phyloP scores from a whole-genome alignment of 2,797 vertebrate species.

The Lindbergichthys nudifrons region DNA sequence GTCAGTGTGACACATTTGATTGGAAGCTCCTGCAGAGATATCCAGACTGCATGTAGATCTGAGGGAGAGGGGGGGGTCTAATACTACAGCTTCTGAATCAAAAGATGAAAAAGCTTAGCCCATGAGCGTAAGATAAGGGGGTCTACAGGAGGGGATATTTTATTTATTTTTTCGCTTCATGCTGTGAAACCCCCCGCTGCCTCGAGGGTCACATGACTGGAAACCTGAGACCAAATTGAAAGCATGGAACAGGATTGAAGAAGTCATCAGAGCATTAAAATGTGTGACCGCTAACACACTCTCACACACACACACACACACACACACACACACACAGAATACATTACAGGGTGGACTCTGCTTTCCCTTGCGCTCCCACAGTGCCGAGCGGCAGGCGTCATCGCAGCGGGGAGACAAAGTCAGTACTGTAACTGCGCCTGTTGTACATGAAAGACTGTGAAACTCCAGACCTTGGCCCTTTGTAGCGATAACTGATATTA shows the following conservation, averaged over 20 bases:
- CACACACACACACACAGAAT: conserved; percentile 22
- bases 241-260: conserved; percentile 49
- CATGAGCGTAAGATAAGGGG: conserved; percentile 37
- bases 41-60: conserved; percentile 22
- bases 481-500: conserved; percentile 76
- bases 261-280: conserved; percentile 49
- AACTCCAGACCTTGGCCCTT: conserved; percentile 81
- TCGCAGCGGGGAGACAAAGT: conserved; percentile 61
- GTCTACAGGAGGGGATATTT: conserved; percentile 30
- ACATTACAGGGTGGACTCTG: conserved; percentile 61
- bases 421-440: conserved; percentile 54
- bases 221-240: conserved; percentile 45
- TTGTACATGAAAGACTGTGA: conserved; percentile 76
- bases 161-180: conserved; percentile 22
- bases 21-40: conserved; percentile 26
- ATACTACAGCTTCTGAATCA: conserved; percentile 40
- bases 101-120: conserved; percentile 43
- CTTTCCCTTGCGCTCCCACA: conserved; percentile 66
- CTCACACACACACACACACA: conserved; percentile 16
- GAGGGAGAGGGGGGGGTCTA: conserved; percentile 18
- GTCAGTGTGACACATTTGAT: conserved; percentile 28
- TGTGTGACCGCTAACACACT: conserved; percentile 39
- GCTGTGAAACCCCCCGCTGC: conserved; percentile 54
- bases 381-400: conserved; percentile 63
- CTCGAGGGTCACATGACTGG: conserved; percentile 41